phyloP scores from a whole-genome alignment of 2,797 vertebrate genomes.

The Allobates femoralis region DNA sequence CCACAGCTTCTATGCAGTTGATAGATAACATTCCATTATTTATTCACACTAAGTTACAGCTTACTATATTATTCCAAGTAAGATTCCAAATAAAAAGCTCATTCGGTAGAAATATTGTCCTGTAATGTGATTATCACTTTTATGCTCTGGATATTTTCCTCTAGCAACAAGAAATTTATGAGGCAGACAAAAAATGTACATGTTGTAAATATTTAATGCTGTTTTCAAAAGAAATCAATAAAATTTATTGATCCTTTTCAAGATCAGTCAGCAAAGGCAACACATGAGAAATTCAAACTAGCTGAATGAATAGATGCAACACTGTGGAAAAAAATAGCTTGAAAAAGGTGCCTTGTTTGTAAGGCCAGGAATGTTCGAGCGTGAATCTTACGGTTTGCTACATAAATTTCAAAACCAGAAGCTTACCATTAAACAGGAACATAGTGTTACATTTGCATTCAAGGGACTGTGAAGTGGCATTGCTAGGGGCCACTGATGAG shows the following conservation, averaged over 20 bases:
- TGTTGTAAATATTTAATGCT: constrained; percentile 39
- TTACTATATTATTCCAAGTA: background rate
- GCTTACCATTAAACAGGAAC: constrained; percentile 35
- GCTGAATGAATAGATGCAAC: constrained; percentile 22
- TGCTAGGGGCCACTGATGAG: constrained; percentile 48
- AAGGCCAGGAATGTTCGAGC: constrained; percentile 30
- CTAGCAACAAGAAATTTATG: constrained; percentile 6
- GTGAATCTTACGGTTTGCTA: constrained; percentile 29
- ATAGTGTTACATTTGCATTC: constrained; percentile 24
- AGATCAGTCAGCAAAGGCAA: constrained; percentile 29
- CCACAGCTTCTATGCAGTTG: too few relatives aligned
- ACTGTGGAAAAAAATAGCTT: constrained; percentile 13
- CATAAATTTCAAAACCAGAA: constrained; percentile 52
- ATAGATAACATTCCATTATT: background rate
- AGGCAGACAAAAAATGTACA: constrained; percentile 21
- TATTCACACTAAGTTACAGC: background rate
- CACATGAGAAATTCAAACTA: constrained; percentile 25
- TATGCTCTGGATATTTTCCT: constrained; percentile 27
- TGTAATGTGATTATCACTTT: constrained; percentile 24
- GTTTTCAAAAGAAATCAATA: constrained; percentile 45
- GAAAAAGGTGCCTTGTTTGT: constrained; percentile 27
- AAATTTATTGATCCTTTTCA: constrained; percentile 37
- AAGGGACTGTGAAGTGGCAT: constrained; percentile 18
- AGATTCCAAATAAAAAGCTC: background rate
- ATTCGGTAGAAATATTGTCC: background rate